A percentile compares a stretch with the other conserved stretches of the same genome.
These are phyloP conservation scores for Euthynnus affinis DNA, from an alignment of 2,797 vertebrate genomes.

Conservation along the genomic window DNA sequence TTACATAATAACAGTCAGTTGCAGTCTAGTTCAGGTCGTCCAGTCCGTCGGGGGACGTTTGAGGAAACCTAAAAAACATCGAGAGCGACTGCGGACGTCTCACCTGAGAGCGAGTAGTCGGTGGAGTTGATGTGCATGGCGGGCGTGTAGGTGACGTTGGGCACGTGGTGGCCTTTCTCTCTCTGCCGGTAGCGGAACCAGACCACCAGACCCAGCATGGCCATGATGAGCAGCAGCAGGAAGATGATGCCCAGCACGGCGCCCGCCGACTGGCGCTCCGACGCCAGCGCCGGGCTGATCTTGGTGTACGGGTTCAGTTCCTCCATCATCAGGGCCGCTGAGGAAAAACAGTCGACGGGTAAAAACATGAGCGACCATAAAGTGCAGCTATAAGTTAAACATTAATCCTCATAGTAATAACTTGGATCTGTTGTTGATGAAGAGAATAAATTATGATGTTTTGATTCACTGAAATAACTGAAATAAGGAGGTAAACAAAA, in stretches of 20 bases:
- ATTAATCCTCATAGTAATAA: neutral
- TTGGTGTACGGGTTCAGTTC: slow-evolving; percentile 99
- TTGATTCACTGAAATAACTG: no score
- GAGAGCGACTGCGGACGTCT: slow-evolving; percentile 15
- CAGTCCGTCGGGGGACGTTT: neutral
- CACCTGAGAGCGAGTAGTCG: slow-evolving; percentile 97
- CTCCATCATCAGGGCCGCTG: slow-evolving; percentile 98
- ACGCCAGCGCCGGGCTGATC: slow-evolving; percentile 95
- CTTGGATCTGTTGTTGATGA: no score
- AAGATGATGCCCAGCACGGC: slow-evolving; percentile 94
- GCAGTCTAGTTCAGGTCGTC: neutral
- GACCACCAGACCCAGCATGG: slow-evolving; percentile 92
- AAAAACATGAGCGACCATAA: neutral
- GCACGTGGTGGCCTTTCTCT: slow-evolving; percentile 94
- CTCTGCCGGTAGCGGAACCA: slow-evolving; percentile 94
- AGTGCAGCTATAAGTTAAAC: neutral
- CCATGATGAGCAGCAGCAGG: slow-evolving; percentile 94
- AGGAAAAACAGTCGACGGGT: neutral
- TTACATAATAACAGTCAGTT: neutral
- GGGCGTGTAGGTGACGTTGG: slow-evolving; percentile 95
- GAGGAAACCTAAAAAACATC: rapidly evolving
- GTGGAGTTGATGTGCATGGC: slow-evolving; percentile 93
- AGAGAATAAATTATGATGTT: no score
- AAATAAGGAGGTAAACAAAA: no score
- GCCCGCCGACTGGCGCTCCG: slow-evolving; percentile 94